Base-by-base conservation (phyloP, 1,140 invertebrate species). In the Maconellicoccus hirsutus region DNA sequence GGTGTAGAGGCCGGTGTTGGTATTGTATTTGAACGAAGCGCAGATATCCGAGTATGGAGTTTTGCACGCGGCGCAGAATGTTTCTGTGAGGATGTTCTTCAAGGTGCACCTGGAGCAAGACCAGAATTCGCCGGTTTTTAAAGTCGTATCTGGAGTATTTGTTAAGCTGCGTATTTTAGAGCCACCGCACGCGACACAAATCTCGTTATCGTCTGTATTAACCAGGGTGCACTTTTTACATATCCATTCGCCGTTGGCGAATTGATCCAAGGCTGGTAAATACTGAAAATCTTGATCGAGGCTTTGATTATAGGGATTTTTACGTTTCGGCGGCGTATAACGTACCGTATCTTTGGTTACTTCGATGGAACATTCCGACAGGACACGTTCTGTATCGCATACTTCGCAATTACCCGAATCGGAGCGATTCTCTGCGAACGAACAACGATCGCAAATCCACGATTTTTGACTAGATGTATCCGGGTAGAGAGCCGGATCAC, bases 201-300 rank as follows among this genome's bases (percentile, higher is more conserved):
- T 86, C 70, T 85, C 82, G 7, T 85, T 84, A 22, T 82, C 80
- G 0, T 83, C 82, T 22, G 85, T 83, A 80, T 94, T 94, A 1
- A 93, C 83, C 61, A 94, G 81, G 0, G 92, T 94, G 78, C 92
- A 94, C 76, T 92, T 92, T 74, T 87, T 86, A 78, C 93, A 94
- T 4, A 89, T 88, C 92, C 93, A 95, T 84, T 70, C 63, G 52
- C 25, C 74, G 69, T 12, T 70, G 26, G 19, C 26, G 14, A 25
- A 21, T 14, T 21, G 26, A 25, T n/a, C 19, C 42, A 16, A 76
- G 77, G 76, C 78, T 70, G 82, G 77, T 23, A 82, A 73, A 73
- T 74, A 79, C 73, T 82, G 81, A 76, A 82, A 63, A 71, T 29
- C 23, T 26, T 29, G 16, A 1, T 59, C 26, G n/a, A 42, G 23